A percentile compares a stretch with the other conserved stretches of the same genome.
Conservation (phyloP, 2,888 invertebrate genomes). For the Cryptus armator region DNA sequence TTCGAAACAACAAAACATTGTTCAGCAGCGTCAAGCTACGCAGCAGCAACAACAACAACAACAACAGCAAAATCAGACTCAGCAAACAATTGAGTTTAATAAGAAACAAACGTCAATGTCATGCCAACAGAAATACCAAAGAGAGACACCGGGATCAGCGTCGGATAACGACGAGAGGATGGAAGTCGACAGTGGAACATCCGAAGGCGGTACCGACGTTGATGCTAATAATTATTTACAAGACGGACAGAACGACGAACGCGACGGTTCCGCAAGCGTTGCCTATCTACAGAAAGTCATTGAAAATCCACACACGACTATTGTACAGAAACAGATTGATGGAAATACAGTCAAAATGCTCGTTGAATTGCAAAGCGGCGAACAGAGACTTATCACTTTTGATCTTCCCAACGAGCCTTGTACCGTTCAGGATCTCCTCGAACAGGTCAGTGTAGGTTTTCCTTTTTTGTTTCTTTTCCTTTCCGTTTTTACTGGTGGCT, state of each 20-base stretch:
- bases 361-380: conserved; percentile 91
- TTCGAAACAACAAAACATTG: too few relatives aligned
- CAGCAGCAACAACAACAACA: conserved; percentile 66
- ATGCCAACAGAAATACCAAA: conserved; percentile 65
- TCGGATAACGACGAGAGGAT: conserved; percentile 62
- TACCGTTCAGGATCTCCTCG: conserved; percentile 92
- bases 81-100: conserved; percentile 40
- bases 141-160: conserved; percentile 35
- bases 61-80: conserved; percentile 34
- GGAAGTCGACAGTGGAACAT: conserved; percentile 67
- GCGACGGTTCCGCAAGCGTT: conserved; percentile 71
- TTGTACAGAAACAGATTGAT: conserved; percentile 81
- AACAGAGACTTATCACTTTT: conserved; percentile 93
- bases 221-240: conserved; percentile 63
- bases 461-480: conserved; percentile 5
- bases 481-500: neutral
- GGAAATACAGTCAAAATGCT: conserved; percentile 91
- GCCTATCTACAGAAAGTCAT: conserved; percentile 81
- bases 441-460: conserved; percentile 87
- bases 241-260: conserved; percentile 67
- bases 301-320: conserved; percentile 79
- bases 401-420: conserved; percentile 93
- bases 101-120: conserved; percentile 53
- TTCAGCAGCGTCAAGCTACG: too few relatives aligned
- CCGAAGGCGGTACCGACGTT: conserved; percentile 67